A percentile compares a stretch with the other conserved stretches of the same genome.
phyloP scores from a whole-genome alignment of 1,140 invertebrate genomes.

The Argopecten irradians region DNA sequence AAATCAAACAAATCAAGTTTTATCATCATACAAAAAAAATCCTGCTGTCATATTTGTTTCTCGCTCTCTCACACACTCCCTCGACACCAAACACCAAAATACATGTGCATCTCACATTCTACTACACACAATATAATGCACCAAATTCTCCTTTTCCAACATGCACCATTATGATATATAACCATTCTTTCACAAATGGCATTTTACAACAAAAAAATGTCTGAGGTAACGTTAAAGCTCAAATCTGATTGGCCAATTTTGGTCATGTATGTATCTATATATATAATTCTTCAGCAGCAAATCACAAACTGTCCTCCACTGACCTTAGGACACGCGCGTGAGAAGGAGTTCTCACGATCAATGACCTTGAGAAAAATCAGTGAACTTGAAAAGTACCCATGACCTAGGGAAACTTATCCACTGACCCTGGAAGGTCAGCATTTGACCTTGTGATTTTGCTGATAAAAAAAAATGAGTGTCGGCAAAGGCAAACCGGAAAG shows the following conservation, averaged over 20 bases:
- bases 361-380: background rate
- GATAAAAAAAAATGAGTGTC: background rate
- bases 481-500: background rate
- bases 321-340: background rate
- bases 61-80: background rate
- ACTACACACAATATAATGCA: slow-evolving; percentile 43
- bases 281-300: slow-evolving; percentile 6
- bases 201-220: slow-evolving; percentile 45
- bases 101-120: background rate
- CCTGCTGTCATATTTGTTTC: background rate
- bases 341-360: background rate
- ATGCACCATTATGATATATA: slow-evolving; percentile 47
- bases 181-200: slow-evolving; percentile 32
- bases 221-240: slow-evolving; percentile 47
- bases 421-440: background rate
- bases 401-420: background rate
- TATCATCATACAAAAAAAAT: slow-evolving; percentile 11
- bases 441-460: slow-evolving; percentile 2
- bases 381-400: background rate
- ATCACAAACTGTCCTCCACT: background rate
- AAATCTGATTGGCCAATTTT: slow-evolving; percentile 43
- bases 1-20: slow-evolving; percentile 17
- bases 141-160: slow-evolving; percentile 44
- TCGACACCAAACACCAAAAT: background rate
- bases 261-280: slow-evolving; percentile 20